Percentiles rank a stretch among this genome's conserved stretches.
Evolutionary conservation across 2,888 invertebrate genomes (phyloP).

Genomic region (Plemyria rubiginata): DNA sequence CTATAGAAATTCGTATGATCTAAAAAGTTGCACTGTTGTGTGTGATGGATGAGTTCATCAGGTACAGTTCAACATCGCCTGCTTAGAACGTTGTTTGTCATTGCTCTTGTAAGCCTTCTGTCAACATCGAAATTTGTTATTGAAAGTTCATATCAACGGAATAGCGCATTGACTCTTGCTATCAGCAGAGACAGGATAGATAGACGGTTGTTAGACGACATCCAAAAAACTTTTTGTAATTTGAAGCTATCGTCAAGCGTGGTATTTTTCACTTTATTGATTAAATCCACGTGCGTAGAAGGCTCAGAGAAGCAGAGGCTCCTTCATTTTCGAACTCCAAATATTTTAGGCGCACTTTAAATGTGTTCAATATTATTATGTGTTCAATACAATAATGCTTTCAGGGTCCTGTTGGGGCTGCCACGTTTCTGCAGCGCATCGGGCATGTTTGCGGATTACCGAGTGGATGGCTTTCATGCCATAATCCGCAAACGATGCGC

Average conservation of each 20-base stretch:
- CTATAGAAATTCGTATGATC: background rate
- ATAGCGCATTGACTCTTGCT: slow-evolving; percentile 24
- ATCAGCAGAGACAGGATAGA: slow-evolving; percentile 8
- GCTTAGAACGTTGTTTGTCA: background rate
- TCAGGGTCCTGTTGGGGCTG: too few relatives aligned
- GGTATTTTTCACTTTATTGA: too few relatives aligned
- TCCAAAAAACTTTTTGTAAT: slow-evolving; percentile 26
- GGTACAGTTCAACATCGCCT: background rate
- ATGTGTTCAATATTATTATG: too few relatives aligned
- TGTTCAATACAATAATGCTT: too few relatives aligned
- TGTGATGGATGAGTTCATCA: background rate
- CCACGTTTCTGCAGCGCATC: too few relatives aligned
- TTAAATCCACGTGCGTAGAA: too few relatives aligned
- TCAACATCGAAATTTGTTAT: slow-evolving; percentile 8
- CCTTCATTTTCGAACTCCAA: too few relatives aligned
- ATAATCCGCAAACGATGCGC: too few relatives aligned
- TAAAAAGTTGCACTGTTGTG: background rate
- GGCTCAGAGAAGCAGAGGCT: too few relatives aligned
- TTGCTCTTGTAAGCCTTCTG: background rate
- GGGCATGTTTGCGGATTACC: too few relatives aligned
- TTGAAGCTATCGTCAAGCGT: slow-evolving; percentile 17
- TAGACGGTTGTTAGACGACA: slow-evolving; percentile 19
- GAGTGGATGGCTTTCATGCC: too few relatives aligned
- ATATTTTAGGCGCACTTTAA: too few relatives aligned
- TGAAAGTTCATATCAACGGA: slow-evolving; percentile 17